phyloP scores from a whole-genome alignment of 2,113 vertebrate species.

The Thermophis baileyi region DNA sequence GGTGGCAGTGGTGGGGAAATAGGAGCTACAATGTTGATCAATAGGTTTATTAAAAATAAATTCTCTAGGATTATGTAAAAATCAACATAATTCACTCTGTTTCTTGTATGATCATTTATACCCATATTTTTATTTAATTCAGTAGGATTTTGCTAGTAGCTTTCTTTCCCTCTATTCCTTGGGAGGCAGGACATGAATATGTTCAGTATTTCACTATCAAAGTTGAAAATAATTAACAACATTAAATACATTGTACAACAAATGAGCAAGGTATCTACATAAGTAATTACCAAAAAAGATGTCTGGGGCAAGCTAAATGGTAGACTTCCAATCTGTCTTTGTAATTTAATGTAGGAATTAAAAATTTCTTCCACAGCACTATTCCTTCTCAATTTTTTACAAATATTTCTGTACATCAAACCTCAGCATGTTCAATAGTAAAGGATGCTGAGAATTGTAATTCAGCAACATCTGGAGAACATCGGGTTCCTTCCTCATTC shows the following conservation, averaged over 20 bases:
- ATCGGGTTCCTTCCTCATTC: neutral
- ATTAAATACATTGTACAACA: neutral
- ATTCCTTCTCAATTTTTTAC: neutral
- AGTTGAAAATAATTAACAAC: neutral
- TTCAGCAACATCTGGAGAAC: neutral
- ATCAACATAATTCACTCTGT: neutral
- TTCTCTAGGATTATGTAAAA: neutral
- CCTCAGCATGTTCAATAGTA: neutral
- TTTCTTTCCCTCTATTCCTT: neutral
- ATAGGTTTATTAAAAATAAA: neutral
- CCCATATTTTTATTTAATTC: neutral
- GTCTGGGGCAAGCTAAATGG: neutral
- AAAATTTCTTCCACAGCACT: neutral
- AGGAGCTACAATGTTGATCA: neutral
- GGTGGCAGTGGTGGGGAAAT: neutral
- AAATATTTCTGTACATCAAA: neutral
- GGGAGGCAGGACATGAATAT: neutral
- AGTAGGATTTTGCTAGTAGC: neutral
- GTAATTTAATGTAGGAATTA: neutral
- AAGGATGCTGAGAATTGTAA: neutral
- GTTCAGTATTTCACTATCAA: neutral
- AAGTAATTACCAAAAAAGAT: neutral
- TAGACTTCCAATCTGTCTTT: neutral
- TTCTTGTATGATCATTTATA: neutral
- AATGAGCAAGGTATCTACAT: neutral